A percentile compares a stretch with the other conserved stretches of the same genome.
Conservation (phyloP, 2,113 vertebrate species). For the Lophotis ruficrista region DNA sequence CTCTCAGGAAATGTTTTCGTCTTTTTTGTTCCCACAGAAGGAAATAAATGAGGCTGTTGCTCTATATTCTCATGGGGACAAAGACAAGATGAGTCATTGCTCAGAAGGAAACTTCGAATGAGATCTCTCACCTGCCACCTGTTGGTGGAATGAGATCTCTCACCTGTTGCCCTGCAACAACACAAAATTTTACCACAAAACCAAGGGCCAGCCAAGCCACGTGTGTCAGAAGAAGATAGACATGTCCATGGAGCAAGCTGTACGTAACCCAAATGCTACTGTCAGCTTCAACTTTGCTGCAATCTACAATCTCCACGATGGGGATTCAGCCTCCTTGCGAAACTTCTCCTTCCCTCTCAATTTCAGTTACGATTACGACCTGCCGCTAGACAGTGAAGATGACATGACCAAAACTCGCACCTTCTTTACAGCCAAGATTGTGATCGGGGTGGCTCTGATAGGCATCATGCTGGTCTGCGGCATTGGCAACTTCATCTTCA, state of each 20-base stretch:
- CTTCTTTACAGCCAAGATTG: slow-evolving; percentile 89
- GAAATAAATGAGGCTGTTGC: background rate
- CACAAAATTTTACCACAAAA: background rate
- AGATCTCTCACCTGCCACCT: background rate
- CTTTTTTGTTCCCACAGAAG: slow-evolving; percentile 29
- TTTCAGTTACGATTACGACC: slow-evolving; percentile 86
- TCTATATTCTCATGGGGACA: background rate
- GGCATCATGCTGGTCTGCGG: slow-evolving; percentile 96
- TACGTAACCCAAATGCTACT: background rate
- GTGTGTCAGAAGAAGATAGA: background rate
- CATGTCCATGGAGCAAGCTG: slow-evolving; percentile 63
- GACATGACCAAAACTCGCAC: slow-evolving; percentile 89
- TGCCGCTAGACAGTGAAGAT: slow-evolving; percentile 83
- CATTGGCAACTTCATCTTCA: slow-evolving; percentile 90
- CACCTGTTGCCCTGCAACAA: fast-evolving
- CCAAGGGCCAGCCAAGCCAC: background rate
- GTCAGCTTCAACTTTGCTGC: slow-evolving; percentile 59
- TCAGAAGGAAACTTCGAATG: background rate
- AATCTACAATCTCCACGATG: slow-evolving; percentile 54
- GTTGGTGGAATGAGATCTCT: background rate
- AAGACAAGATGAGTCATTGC: background rate
- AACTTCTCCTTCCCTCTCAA: slow-evolving; percentile 74
- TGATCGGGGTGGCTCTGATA: slow-evolving; percentile 84
- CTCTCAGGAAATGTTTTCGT: background rate
- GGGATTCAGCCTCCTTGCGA: slow-evolving; percentile 42